A percentile compares a stretch with the other conserved stretches of the same genome.
phyloP scores from a whole-genome alignment of 2,113 vertebrate genomes.

The Eublepharis macularius region DNA sequence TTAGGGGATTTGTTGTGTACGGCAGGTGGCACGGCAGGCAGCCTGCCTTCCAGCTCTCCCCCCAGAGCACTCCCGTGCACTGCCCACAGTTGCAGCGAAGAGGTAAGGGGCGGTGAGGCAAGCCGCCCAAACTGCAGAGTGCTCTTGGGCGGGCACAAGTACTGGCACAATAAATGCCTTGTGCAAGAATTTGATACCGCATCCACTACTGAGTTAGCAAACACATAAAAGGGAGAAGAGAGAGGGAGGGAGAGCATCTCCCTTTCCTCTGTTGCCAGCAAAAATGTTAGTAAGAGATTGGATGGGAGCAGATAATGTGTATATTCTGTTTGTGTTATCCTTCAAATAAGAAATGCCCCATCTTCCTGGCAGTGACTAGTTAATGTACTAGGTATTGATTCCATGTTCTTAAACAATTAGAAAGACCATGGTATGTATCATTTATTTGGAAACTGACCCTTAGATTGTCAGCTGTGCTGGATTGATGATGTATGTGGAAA shows the following conservation, averaged over 20 bases:
- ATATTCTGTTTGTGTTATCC: not conserved
- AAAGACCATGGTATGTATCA: not conserved
- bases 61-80: no score
- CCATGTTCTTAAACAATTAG: not conserved
- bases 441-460: no score
- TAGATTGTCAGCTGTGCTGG: no score
- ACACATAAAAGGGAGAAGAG: not conserved
- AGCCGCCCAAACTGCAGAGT: no score
- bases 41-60: no score
- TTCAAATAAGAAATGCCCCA: not conserved
- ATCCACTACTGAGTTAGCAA: not conserved
- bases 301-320: not conserved
- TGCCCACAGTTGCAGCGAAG: no score
- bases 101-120: no score
- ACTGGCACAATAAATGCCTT: not conserved
- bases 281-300: not conserved
- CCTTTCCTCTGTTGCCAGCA: not conserved
- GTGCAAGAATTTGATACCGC: not conserved
- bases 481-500: no score
- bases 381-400: not conserved
- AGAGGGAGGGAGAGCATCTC: not conserved
- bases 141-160: no score
- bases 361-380: not conserved
- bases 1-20: no score
- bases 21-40: no score